A percentile compares a stretch with the other conserved stretches of the same genome.
Evolutionary conservation across 2,113 vertebrate genomes (phyloP).

Genomic region (Struthio camelus): DNA sequence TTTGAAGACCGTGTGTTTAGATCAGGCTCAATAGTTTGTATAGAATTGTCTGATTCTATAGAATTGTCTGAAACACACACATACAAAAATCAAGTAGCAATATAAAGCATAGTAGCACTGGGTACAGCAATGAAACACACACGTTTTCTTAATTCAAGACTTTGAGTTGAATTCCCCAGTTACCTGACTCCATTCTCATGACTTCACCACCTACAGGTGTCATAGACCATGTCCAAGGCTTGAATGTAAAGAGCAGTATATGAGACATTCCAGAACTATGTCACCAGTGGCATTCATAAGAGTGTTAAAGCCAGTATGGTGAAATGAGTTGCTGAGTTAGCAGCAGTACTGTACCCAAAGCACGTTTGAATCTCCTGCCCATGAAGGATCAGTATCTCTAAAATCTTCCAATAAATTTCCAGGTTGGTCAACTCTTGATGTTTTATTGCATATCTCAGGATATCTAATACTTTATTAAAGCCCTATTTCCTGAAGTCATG

Average conservation of each 20-base stretch:
- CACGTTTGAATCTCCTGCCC: neutral
- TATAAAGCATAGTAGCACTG: neutral
- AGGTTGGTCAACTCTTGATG: neutral
- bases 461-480: neutral
- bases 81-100: neutral
- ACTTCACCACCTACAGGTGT: neutral
- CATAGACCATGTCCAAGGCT: neutral
- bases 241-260: neutral
- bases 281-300: neutral
- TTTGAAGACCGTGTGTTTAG: neutral
- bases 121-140: neutral
- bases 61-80: neutral
- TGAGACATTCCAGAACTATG: neutral
- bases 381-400: neutral
- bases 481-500: fast-evolving
- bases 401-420: neutral
- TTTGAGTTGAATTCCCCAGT: neutral
- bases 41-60: neutral
- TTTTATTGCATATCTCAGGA: neutral
- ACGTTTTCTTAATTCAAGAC: neutral
- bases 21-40: neutral
- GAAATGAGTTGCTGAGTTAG: neutral
- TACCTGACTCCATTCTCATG: neutral
- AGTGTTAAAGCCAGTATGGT: neutral
- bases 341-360: neutral